phyloP scores from a whole-genome alignment of 2,888 invertebrate genomes.

The Conops quadrifasciatus region DNA sequence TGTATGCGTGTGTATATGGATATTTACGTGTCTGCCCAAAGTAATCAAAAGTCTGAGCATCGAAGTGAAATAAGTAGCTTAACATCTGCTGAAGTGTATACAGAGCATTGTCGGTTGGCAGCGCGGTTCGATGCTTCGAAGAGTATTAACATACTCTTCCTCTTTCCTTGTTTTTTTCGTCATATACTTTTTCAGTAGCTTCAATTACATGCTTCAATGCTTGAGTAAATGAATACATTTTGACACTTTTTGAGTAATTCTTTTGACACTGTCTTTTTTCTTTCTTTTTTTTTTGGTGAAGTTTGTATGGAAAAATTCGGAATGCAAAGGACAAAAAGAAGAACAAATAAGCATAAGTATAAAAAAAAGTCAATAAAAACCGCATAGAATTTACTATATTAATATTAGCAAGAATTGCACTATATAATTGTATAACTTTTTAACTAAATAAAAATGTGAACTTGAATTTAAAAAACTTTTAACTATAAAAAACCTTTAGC shows the following conservation, averaged over 20 bases:
- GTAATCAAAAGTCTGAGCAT: slow-evolving; percentile 29
- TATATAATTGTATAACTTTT: too few relatives aligned
- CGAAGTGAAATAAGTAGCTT: slow-evolving; percentile 37
- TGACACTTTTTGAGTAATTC: background rate
- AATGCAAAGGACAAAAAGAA: too few relatives aligned
- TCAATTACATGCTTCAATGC: background rate
- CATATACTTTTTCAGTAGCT: background rate
- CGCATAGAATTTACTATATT: too few relatives aligned
- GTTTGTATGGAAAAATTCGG: too few relatives aligned
- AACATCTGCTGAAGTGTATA: slow-evolving; percentile 34
- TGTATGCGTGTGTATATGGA: slow-evolving; percentile 1
- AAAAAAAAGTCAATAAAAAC: too few relatives aligned
- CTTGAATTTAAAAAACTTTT: too few relatives aligned
- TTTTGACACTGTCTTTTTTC: too few relatives aligned
- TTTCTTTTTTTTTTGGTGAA: too few relatives aligned
- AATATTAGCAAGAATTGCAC: background rate
- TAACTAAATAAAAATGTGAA: too few relatives aligned
- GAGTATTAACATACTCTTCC: slow-evolving; percentile 12
- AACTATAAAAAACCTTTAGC: too few relatives aligned
- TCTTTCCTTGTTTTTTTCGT: background rate
- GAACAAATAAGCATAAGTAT: too few relatives aligned
- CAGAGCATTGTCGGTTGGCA: background rate
- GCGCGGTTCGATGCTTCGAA: slow-evolving; percentile 3
- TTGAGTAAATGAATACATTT: background rate
- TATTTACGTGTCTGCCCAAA: background rate